Conservation (phyloP, 2,888 invertebrate species). For the Meganola albula region DNA sequence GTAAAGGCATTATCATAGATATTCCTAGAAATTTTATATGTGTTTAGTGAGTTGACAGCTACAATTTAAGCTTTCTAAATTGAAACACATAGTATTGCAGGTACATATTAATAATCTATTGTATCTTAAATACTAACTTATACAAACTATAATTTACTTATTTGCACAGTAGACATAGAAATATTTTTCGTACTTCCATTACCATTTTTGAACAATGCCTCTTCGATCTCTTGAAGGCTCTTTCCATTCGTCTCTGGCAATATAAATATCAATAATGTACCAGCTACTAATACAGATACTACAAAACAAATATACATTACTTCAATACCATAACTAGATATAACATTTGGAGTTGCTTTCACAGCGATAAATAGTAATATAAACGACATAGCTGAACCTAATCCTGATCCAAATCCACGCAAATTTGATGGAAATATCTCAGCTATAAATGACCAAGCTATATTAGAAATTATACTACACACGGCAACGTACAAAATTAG, state of each 20-base stretch:
- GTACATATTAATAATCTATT: too few relatives aligned
- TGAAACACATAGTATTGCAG: too few relatives aligned
- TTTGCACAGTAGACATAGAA: too few relatives aligned
- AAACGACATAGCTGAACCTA: slow-evolving; percentile 38
- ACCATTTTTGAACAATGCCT: slow-evolving; percentile 32
- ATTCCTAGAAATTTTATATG: too few relatives aligned
- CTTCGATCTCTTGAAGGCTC: slow-evolving; percentile 83
- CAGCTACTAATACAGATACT: slow-evolving; percentile 27
- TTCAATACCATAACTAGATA: slow-evolving; percentile 30
- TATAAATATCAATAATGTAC: slow-evolving; percentile 32
- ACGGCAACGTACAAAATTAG: slow-evolving; percentile 35
- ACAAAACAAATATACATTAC: slow-evolving; percentile 39
- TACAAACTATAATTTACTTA: too few relatives aligned
- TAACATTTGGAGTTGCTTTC: slow-evolving; percentile 40
- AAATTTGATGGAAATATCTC: slow-evolving; percentile 46
- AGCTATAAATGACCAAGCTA: slow-evolving; percentile 45
- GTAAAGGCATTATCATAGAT: too few relatives aligned
- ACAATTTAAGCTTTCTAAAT: too few relatives aligned
- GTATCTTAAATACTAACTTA: too few relatives aligned
- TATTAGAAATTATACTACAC: slow-evolving; percentile 32
- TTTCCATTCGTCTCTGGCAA: slow-evolving; percentile 66
- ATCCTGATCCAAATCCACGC: slow-evolving; percentile 46
- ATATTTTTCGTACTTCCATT: background rate
- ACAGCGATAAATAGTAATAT: slow-evolving; percentile 40
- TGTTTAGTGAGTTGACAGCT: too few relatives aligned